Evolutionary conservation across 2,113 vertebrate genomes (phyloP), one percentile per base, ranked within the genome.

Genomic region (Odontophorus gujanensis): DNA sequence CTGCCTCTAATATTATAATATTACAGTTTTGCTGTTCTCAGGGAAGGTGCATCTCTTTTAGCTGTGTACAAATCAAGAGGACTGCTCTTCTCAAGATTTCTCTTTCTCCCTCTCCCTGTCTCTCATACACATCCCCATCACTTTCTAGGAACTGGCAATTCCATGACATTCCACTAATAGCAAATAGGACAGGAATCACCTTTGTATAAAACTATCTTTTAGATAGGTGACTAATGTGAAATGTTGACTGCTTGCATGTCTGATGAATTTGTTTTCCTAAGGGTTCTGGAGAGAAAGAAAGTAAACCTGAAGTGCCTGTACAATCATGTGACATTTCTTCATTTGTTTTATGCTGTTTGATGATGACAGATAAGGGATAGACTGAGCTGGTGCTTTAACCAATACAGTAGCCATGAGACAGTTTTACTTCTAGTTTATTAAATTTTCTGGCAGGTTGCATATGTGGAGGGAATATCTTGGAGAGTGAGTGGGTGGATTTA

Each of bases 361-460:
- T 50, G 45, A 17, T 93, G 83, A 42, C 73, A 90, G 40, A 40
- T 62, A 55, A 79, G 57, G 67, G 11, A 32, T 36, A 72, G 63
- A 38, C 38, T 66, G 95, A 53, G 57, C 38, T 48, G 50, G 10
- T 78, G 53, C 48, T 90, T 84, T 83, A 87, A 84, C 73, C 62
- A 83, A 7, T 38, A 25, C 61, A 0, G 0, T 36, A 66, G 73
- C 69, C 45, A 63, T 13, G 13, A 89, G 73, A 84, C 72, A 88
- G 53, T 8, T 85, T 91, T 80, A 24, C 59, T 90, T 88, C 57
- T 42, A 43, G 61, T 58, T 38, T 76, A 87, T 81, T 94, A 77
- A 73, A 58, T 89, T 63, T 92, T 66, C 69, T 96, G 93, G 45
- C 88, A 94, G 80, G 48, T 88, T 91, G 57, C 93, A 79, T 85